Evolutionary conservation across 2,888 invertebrate species (phyloP).

Genomic region (Ypsolopha sequella): DNA sequence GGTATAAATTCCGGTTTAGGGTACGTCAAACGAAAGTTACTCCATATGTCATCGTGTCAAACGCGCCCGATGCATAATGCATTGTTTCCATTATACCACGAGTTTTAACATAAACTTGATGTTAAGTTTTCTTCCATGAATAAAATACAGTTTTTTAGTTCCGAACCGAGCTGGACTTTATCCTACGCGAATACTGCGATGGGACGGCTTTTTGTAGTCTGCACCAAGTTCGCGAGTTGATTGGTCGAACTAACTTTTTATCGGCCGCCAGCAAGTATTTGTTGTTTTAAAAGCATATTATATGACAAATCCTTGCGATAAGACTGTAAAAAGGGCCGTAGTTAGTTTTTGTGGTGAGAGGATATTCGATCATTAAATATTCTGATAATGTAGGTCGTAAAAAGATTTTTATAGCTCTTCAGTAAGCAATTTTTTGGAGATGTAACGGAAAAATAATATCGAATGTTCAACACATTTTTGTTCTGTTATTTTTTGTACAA

Average conservation of each 20-base stretch:
- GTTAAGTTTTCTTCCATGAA: constrained; percentile 63
- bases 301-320: neutral
- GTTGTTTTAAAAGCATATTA: neutral
- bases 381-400: no score
- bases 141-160: constrained; percentile 59
- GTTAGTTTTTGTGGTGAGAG: neutral
- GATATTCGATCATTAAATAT: no score
- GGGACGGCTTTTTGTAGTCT: constrained; percentile 31
- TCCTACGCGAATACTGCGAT: constrained; percentile 22
- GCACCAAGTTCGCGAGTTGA: constrained; percentile 1
- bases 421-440: no score
- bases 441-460: no score
- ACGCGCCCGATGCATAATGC: constrained; percentile 53
- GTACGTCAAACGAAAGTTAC: constrained; percentile 52
- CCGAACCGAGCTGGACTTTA: constrained; percentile 23
- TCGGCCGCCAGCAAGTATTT: neutral
- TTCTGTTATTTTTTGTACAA: no score
- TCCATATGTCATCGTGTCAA: constrained; percentile 65
- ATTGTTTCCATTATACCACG: constrained; percentile 69
- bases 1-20: constrained; percentile 17
- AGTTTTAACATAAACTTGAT: constrained; percentile 65
- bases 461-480: no score
- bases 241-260: constrained; percentile 3
- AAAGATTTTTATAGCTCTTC: no score
- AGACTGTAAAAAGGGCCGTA: neutral